phyloP scores from a whole-genome alignment of 2,113 vertebrate species.

The Ictidomys tridecemlineatus region DNA sequence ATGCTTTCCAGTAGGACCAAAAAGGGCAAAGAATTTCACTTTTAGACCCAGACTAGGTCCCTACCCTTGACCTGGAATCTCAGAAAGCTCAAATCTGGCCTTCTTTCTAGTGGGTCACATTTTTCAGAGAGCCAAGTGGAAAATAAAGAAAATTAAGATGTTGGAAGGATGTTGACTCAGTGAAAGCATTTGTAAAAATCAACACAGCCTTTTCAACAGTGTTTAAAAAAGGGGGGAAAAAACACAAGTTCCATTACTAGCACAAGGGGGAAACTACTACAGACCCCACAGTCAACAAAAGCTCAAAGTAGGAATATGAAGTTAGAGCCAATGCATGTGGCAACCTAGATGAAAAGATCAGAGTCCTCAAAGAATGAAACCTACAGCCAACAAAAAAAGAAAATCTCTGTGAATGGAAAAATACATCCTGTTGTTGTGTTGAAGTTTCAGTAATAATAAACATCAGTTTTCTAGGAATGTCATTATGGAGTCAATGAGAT shows the following conservation, averaged over 20 bases:
- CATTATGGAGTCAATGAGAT: not conserved
- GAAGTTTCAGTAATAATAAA: slow-evolving; percentile 19
- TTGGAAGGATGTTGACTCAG: not conserved
- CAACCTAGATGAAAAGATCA: not conserved
- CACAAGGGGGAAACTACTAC: not conserved
- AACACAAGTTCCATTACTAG: not conserved
- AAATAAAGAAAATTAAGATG: not conserved
- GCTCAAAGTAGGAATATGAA: not conserved
- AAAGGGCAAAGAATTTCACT: not conserved
- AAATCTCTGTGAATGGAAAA: slow-evolving; percentile 1
- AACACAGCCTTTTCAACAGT: not conserved
- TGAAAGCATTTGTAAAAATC: not conserved
- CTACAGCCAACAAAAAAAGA: not conserved
- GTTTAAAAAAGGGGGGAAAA: not conserved
- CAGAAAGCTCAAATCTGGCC: not conserved
- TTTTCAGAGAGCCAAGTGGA: not conserved
- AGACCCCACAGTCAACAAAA: not conserved
- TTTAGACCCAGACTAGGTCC: not conserved
- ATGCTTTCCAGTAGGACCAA: not conserved
- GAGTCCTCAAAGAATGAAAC: not conserved
- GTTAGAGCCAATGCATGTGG: not conserved
- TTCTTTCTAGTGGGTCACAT: not conserved
- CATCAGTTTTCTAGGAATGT: not conserved
- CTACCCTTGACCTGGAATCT: not conserved
- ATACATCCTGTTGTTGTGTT: not conserved